A percentile compares a stretch with the other conserved stretches of the same genome.
Conservation (phyloP, 2,888 invertebrate species). For the Torymus aiolomorphi region DNA sequence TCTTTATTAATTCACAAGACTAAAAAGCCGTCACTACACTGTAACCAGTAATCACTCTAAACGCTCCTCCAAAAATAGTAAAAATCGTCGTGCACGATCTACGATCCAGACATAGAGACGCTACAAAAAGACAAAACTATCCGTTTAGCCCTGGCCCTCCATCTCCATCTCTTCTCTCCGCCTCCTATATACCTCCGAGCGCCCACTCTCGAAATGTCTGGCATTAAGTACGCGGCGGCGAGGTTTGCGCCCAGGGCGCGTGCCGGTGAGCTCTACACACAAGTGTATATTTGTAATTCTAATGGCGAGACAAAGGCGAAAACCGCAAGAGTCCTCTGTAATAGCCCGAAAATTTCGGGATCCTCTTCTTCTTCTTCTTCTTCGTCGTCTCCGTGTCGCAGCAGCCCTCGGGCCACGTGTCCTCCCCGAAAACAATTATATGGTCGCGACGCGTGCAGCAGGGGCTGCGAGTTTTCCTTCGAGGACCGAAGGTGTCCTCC, state of each 20-base stretch:
- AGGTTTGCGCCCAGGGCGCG: conserved; percentile 69
- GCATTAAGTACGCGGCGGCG: conserved; percentile 60
- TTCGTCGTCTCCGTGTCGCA: neutral
- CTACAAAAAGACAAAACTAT: conserved; percentile 12
- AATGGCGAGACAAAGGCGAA: conserved; percentile 62
- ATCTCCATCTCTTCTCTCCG: neutral
- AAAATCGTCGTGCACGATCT: too few species aligned
- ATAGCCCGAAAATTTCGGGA: conserved; percentile 33
- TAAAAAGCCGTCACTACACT: too few species aligned
- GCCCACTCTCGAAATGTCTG: conserved; percentile 61
- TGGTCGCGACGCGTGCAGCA: too few species aligned
- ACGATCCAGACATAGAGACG: neutral
- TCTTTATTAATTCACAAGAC: too few species aligned
- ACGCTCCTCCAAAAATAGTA: too few species aligned
- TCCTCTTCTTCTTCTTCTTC: neutral
- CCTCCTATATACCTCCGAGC: conserved; percentile 41
- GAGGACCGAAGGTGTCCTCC: too few species aligned
- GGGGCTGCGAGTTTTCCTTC: too few species aligned
- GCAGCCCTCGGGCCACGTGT: neutral
- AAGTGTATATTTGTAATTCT: conserved; percentile 71
- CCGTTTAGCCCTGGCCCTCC: neutral
- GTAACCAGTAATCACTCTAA: too few species aligned
- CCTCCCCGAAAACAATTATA: neutral
- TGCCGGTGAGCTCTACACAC: conserved; percentile 58
- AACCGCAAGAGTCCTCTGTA: conserved; percentile 25